phyloP scores from a whole-genome alignment of 1,140 invertebrate species.

The Ctenoplectra terminalis region DNA sequence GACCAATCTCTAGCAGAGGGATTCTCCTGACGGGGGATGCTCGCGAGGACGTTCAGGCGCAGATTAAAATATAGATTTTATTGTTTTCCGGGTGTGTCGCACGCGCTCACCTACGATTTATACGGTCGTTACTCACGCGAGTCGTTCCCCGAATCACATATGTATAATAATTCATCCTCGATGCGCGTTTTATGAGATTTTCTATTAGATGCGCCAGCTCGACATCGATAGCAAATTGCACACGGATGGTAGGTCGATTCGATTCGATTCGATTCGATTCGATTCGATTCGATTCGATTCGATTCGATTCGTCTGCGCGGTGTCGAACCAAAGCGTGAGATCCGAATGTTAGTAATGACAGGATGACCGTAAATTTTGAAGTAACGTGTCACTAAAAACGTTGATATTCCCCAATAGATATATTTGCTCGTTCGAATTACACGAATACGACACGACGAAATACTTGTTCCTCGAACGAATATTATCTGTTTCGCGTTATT shows the following conservation, averaged over 20 bases:
- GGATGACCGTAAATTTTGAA: constrained; percentile 46
- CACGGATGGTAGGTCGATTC: constrained; percentile 34
- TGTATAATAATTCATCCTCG: constrained; percentile 77
- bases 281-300: constrained; percentile 16
- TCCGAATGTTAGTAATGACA: constrained; percentile 60
- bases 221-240: constrained; percentile 63
- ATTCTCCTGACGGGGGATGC: constrained; percentile 58
- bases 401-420: not conserved
- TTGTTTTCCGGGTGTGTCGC: constrained; percentile 76
- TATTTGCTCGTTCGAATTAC: not conserved
- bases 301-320: constrained; percentile 45
- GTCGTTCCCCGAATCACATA: constrained; percentile 66
- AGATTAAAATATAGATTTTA: constrained; percentile 82
- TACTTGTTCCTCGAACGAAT: not conserved
- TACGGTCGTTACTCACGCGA: constrained; percentile 74
- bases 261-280: constrained; percentile 19
- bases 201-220: constrained; percentile 69
- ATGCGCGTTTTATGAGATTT: constrained; percentile 76
- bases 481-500: not conserved
- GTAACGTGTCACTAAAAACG: constrained; percentile 37
- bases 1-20: constrained; percentile 55
- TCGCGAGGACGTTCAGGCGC: constrained; percentile 64
- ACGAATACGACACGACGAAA: constrained; percentile 5
- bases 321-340: constrained; percentile 30
- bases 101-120: constrained; percentile 73